phyloP scores from a whole-genome alignment of 2,888 invertebrate genomes.

The Agrilus cyanescens region DNA sequence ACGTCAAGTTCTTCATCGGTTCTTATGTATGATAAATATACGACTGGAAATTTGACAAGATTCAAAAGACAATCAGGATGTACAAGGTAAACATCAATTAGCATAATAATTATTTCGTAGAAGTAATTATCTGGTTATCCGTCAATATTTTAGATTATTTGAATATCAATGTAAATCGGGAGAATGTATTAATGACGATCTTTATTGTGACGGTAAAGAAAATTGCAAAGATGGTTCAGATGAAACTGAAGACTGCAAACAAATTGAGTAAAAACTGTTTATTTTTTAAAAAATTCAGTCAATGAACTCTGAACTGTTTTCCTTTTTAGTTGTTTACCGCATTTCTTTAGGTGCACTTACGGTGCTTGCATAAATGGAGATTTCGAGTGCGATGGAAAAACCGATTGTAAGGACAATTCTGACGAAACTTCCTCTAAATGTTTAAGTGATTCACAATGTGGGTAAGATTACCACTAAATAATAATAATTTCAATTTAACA shows the following conservation, averaged over 20 bases:
- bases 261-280: conserved; percentile 6
- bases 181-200: conserved; percentile 32
- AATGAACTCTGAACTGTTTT: neutral
- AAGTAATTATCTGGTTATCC: too few relatives aligned
- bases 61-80: too few relatives aligned
- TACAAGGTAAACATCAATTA: too few relatives aligned
- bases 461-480: too few relatives aligned
- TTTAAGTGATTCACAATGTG: neutral
- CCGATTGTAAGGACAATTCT: conserved; percentile 35
- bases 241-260: conserved; percentile 6
- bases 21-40: too few relatives aligned
- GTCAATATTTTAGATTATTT: neutral
- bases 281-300: neutral
- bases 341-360: conserved; percentile 38
- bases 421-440: conserved; percentile 31
- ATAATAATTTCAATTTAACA: too few relatives aligned
- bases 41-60: too few relatives aligned
- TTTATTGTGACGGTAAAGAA: conserved; percentile 35
- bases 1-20: too few relatives aligned
- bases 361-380: conserved; percentile 38
- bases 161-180: conserved; percentile 27
- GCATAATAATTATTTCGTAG: too few relatives aligned
- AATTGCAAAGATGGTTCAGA: conserved; percentile 32
- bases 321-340: conserved; percentile 32
- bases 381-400: conserved; percentile 34